Conservation (phyloP, 2,113 vertebrate genomes). For the Saguinus midas region DNA sequence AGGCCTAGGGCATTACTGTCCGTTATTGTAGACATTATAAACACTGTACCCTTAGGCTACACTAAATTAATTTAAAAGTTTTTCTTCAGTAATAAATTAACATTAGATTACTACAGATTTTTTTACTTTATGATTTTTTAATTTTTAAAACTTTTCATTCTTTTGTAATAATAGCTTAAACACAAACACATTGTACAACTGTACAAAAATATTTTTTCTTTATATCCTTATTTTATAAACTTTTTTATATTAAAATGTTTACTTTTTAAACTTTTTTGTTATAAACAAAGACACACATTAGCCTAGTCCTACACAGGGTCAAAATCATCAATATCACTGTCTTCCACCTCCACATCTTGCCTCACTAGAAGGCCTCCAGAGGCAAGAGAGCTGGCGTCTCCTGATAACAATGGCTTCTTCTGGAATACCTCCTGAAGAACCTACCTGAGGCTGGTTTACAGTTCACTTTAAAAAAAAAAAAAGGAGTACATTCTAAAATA, state of each 20-base stretch:
- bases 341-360: neutral
- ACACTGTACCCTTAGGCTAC: neutral
- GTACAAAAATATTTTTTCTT: neutral
- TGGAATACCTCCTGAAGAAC: neutral
- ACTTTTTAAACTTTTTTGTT: neutral
- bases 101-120: neutral
- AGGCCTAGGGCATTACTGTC: neutral
- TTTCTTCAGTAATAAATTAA: neutral
- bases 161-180: neutral
- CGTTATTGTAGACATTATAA: neutral
- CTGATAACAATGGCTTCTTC: neutral
- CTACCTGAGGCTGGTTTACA: neutral
- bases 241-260: neutral
- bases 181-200: neutral
- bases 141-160: neutral
- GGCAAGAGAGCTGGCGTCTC: neutral
- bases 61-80: neutral
- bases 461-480: neutral
- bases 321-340: neutral
- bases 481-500: neutral
- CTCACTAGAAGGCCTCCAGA: neutral
- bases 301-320: neutral
- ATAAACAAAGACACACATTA: neutral
- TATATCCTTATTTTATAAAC: neutral
- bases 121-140: neutral